Conservation (phyloP, 2,113 vertebrate genomes). For the Hystrix cristata region DNA sequence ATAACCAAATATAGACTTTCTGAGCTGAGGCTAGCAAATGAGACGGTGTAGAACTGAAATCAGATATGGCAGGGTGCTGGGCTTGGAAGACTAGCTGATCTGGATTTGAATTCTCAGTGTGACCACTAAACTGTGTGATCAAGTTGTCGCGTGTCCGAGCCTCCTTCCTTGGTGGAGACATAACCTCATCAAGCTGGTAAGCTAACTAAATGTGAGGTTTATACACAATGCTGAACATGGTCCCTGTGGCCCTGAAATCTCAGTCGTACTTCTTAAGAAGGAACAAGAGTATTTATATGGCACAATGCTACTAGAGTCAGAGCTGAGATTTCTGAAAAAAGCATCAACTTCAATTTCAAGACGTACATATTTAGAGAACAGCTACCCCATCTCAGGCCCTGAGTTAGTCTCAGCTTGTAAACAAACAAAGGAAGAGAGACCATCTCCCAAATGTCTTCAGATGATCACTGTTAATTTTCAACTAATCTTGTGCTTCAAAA, state of each 20-base stretch:
- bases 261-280: neutral
- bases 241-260: too few species aligned
- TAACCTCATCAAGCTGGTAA: rapidly evolving
- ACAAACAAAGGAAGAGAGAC: neutral
- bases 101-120: neutral
- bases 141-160: neutral
- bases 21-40: neutral
- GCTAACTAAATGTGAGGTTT: neutral
- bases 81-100: rapidly evolving
- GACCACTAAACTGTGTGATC: too few species aligned
- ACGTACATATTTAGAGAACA: neutral
- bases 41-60: neutral
- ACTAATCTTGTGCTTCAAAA: neutral
- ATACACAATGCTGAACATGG: too few species aligned
- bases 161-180: neutral
- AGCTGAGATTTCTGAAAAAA: neutral
- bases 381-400: too few species aligned
- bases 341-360: neutral
- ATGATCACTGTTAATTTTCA: neutral
- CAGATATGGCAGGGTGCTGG: neutral
- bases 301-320: neutral
- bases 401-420: neutral
- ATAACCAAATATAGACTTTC: neutral
- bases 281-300: neutral
- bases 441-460: neutral